A percentile compares a stretch with the other conserved stretches of the same genome.
Evolutionary conservation across 2,113 vertebrate genomes (phyloP).

Genomic region (Puffinus mauretanicus): DNA sequence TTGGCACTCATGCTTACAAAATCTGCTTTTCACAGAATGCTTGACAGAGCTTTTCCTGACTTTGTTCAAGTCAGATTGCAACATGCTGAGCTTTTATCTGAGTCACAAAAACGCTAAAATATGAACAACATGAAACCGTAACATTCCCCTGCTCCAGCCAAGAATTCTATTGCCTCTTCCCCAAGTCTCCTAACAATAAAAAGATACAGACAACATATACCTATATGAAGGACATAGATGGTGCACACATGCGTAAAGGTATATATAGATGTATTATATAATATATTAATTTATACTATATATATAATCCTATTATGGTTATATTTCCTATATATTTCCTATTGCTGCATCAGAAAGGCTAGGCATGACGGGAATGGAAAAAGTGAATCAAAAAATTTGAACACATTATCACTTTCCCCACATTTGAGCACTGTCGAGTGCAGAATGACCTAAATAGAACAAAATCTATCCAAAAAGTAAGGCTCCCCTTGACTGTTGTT

Average conservation of each 20-base stretch:
- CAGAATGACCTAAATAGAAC: neutral
- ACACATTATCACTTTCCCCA: neutral
- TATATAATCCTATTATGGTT: neutral
- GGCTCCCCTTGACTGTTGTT: neutral
- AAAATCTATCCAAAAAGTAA: neutral
- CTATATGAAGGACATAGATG: neutral
- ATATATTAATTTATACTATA: neutral
- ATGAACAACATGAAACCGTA: conserved; percentile 9
- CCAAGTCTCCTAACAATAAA: neutral
- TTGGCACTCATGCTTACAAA: neutral
- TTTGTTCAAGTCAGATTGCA: conserved; percentile 1
- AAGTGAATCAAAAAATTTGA: neutral
- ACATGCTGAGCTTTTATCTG: conserved; percentile 14
- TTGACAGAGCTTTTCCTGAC: neutral
- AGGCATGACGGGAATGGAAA: neutral
- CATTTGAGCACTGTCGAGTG: neutral
- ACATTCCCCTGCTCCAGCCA: neutral
- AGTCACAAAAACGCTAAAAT: conserved; percentile 26
- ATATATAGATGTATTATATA: neutral
- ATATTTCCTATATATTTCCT: neutral
- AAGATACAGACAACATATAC: neutral
- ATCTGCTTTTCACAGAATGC: neutral
- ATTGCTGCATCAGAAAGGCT: neutral
- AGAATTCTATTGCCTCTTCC: neutral
- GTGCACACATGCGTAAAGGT: neutral